Conservation (phyloP, 2,113 vertebrate species). For the Pseudonaja textilis region DNA sequence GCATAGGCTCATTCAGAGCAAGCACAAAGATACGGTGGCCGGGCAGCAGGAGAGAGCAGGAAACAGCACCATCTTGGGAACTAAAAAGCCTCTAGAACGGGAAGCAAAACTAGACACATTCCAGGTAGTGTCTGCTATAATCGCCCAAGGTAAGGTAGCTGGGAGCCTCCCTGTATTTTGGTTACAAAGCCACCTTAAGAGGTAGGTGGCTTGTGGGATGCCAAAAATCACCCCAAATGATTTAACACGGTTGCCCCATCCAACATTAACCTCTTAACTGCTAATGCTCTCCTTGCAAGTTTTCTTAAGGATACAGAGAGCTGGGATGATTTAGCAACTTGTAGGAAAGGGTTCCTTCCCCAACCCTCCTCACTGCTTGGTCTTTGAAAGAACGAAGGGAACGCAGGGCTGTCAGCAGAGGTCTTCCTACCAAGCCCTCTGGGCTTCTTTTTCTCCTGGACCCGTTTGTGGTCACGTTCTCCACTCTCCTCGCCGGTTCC, state of each 20-base stretch:
- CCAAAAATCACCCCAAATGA: not conserved
- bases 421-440: constrained; percentile 85
- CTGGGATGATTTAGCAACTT: not conserved
- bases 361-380: not conserved
- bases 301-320: not conserved
- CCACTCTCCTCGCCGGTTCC: constrained; percentile 65
- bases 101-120: not conserved
- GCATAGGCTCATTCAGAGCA: fast-evolving
- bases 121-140: not conserved
- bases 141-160: not conserved
- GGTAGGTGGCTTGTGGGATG: not conserved
- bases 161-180: not conserved
- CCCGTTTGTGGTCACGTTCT: constrained; percentile 84
- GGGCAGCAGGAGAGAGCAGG: not conserved
- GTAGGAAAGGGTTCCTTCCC: not conserved
- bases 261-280: not conserved
- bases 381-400: not conserved
- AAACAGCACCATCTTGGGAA: not conserved
- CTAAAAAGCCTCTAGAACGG: not conserved
- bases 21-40: not conserved
- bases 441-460: constrained; percentile 92
- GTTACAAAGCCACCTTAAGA: not conserved
- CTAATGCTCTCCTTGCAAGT: not conserved
- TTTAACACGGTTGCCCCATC: not conserved
- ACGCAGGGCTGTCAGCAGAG: not conserved